Evolutionary conservation across 2,797 vertebrate species (phyloP), one percentile per base, ranked within the genome.

Genomic region (Lerista edwardsae): DNA sequence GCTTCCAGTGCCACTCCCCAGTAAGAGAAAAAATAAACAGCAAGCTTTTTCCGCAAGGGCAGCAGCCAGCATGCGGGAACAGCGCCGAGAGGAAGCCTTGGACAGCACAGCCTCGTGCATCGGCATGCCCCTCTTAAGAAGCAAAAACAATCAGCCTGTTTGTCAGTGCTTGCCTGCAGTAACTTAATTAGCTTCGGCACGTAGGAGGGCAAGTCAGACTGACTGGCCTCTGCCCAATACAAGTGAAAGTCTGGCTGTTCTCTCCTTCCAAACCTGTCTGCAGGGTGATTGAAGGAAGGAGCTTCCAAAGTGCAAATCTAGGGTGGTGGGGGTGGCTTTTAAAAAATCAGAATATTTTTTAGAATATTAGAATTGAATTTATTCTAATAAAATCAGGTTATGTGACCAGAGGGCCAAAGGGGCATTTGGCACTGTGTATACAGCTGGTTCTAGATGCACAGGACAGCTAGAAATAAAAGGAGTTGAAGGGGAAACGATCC

Each of bases 161-260:
- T 80, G 83, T 44, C 34, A 61, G 71, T 79, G 64, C 69, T 84
- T 79, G 68, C 27, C 83, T 25, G 21, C 21, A 15, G 55, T 65
- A 39, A 57, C 23, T 36, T 67, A 67, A 85, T 57, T 59, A 67
- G 21, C 15, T 21, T 64, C 17, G 6, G 59, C 31, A 23, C 9
- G 34, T 51, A 51, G 47, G n/a, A 65, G 55, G 17, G n/a, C 3
- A 80, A 15, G 27, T 39, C 31, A 79, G 65, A 75, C 29, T 1
- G 29, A 34, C 31, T 79, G 34, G 47, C 21, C 17, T 3, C 68
- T 12, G 29, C 25, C 68, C 75, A 73, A 36, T 23, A 12, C 29
- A 64, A n/a, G 29, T 5, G 15, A 21, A 31, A 73, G 25, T 29
- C 21, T 25, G 59, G 4, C 57, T 57, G 44, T 17, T 29, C 34